Base-by-base conservation (phyloP, 2,797 vertebrate species). In the Dromococcyx pavoninus region DNA sequence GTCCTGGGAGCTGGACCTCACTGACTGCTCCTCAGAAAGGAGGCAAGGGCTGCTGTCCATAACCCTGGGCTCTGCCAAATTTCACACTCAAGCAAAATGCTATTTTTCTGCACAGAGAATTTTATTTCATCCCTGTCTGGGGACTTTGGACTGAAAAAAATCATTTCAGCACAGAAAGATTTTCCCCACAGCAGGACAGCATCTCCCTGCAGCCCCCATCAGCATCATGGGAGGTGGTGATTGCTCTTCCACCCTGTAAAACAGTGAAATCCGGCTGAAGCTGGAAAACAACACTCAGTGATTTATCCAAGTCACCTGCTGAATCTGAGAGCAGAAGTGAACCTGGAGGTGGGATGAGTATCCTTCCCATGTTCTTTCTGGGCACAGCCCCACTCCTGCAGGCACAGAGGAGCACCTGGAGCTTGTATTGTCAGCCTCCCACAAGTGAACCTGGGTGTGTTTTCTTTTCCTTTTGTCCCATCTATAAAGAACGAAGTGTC, bases 1-100 rank as follows among this genome's bases (percentile, higher is more conserved):
- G 50, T 27, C 87, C 72, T 1, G 3, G 70, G 60, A 61, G 43
- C 51, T 44, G 33, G 25, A 53, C 51, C 22, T 85, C 10, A 0
- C 50, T 0, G 0, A 53, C 16, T 0, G 0, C 46, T 72, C 37
- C 46, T 57, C 1, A 5, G 64, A 44, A 65, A 72, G 25, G 43
- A 78, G 53, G 19, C 0, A 0, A n/a, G 66, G 0, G 33, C 72
- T 86, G 78, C 54, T 43, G 43, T 17, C 50, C 7, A 1, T 41
- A 32, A 4, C 39, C 24, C 14, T 3, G 7, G 5, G 7, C 46
- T 37, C 64, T 71, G 72, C 32, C 46, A 37, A 8, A 54, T 41
- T 77, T 87, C 74, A 56, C 70, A 43, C 18, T 71, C n/a, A 5
- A 13, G 28, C 17, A 54, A 30, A 74, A 33, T 0, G 4, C 16